phyloP scores from a whole-genome alignment of 92 coral and sea anemone genomes.

The Plumapathes pennacea region DNA sequence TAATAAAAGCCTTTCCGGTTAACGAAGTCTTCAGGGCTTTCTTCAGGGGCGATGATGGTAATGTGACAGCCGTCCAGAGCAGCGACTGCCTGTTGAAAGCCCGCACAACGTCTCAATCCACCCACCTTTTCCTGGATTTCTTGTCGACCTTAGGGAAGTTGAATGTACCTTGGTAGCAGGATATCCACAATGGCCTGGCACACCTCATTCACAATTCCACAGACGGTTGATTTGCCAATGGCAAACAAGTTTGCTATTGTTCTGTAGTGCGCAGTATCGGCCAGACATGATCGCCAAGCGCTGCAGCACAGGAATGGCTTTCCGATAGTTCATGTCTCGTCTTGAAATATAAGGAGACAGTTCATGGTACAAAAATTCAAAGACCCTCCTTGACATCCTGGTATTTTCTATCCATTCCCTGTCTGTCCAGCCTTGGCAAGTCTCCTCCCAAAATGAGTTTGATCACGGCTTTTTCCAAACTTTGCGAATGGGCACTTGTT shows the following conservation, averaged over 20 bases:
- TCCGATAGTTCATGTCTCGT: conserved; percentile 25
- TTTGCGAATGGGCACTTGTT: no score
- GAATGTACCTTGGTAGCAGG: conserved; percentile 15
- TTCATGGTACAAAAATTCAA: conserved; percentile 16
- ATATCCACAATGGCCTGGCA: conserved; percentile 17
- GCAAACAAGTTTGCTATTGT: conserved; percentile 31
- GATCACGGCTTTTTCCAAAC: no score
- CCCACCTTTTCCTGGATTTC: conserved; percentile 12
- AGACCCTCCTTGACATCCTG: conserved; percentile 8
- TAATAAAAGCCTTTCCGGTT: conserved; percentile 37
- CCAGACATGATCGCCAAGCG: conserved; percentile 26
- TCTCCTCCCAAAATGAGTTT: no score
- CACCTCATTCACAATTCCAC: conserved; percentile 26
- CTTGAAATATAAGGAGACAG: conserved; percentile 18
- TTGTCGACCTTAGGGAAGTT: conserved; percentile 13
- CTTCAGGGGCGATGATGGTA: conserved; percentile 17
- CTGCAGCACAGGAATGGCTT: conserved; percentile 17
- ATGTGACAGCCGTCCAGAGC: conserved; percentile 39
- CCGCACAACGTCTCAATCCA: conserved; percentile 23
- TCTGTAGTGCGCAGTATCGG: conserved; percentile 26
- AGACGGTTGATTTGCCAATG: conserved; percentile 47
- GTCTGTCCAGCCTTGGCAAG: conserved; percentile 4
- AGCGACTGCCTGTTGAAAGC: conserved; percentile 35
- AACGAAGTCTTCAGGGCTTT: conserved; percentile 23
- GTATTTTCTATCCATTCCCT: conserved; percentile 18